Evolutionary conservation across 2,888 invertebrate species (phyloP).

Genomic region (Tenodera sinensis): DNA sequence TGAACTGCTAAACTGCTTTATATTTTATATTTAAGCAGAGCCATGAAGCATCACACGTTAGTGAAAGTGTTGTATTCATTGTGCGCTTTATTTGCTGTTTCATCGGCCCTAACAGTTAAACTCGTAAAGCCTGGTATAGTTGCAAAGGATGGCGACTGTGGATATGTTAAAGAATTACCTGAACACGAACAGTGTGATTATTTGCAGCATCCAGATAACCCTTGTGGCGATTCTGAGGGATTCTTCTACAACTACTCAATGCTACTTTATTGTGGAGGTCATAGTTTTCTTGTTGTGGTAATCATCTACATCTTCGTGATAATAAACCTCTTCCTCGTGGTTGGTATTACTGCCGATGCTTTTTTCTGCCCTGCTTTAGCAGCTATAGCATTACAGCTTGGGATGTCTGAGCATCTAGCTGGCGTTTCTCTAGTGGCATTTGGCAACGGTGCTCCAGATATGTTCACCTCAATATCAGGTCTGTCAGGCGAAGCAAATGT

Average conservation of each 20-base stretch:
- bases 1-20: neutral
- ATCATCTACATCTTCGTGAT: neutral
- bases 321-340: neutral
- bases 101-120: neutral
- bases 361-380: conserved; percentile 52
- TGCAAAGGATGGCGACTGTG: neutral
- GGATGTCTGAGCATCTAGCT: conserved; percentile 53
- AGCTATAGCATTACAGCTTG: conserved; percentile 46
- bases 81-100: neutral
- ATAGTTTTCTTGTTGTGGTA: neutral
- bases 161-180: neutral
- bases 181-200: neutral
- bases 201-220: neutral
- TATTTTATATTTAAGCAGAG: neutral
- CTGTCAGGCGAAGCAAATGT: conserved; percentile 40
- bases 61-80: neutral
- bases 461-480: conserved; percentile 59
- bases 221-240: neutral
- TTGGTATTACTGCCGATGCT: neutral
- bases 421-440: conserved; percentile 68
- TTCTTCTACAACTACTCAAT: neutral
- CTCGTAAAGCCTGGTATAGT: neutral
- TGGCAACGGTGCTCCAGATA: conserved; percentile 67
- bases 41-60: neutral
- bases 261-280: neutral